Evolutionary conservation across 2,888 invertebrate genomes (phyloP).

Genomic region (Siphonodentalium dalli): DNA sequence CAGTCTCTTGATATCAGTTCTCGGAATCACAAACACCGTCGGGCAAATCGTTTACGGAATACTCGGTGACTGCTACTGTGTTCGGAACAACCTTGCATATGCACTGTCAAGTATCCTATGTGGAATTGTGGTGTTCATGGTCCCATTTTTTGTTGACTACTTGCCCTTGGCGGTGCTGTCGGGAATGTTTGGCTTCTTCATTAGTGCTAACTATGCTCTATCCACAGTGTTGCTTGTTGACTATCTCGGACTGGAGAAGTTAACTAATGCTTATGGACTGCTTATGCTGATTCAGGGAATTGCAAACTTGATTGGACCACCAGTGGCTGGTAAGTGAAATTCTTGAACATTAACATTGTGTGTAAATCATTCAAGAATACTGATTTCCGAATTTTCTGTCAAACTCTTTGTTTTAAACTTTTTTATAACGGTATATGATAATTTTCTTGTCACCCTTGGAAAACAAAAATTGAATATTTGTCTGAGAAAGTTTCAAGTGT

Average conservation of each 20-base stretch:
- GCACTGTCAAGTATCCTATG: conserved; percentile 74
- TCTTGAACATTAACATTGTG: background rate
- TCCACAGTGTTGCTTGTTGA: conserved; percentile 86
- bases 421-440: background rate
- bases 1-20: conserved; percentile 82
- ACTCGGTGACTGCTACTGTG: conserved; percentile 84
- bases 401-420: too few species aligned
- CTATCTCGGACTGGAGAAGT: conserved; percentile 85
- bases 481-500: too few species aligned
- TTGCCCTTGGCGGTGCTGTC: conserved; percentile 39
- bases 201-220: conserved; percentile 90
- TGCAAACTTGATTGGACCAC: conserved; percentile 88
- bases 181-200: conserved; percentile 80
- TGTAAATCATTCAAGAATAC: background rate
- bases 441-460: background rate
- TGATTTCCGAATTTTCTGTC: background rate
- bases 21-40: conserved; percentile 80
- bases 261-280: conserved; percentile 90
- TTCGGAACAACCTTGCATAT: conserved; percentile 84
- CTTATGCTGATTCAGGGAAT: conserved; percentile 87
- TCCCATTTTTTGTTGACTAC: conserved; percentile 50
- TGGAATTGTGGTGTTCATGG: conserved; percentile 59
- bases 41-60: conserved; percentile 79
- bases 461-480: background rate
- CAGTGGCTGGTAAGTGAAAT: conserved; percentile 77